Evolutionary conservation across 2,797 vertebrate genomes (phyloP).

Genomic region (Orientallactaga sibirica): DNA sequence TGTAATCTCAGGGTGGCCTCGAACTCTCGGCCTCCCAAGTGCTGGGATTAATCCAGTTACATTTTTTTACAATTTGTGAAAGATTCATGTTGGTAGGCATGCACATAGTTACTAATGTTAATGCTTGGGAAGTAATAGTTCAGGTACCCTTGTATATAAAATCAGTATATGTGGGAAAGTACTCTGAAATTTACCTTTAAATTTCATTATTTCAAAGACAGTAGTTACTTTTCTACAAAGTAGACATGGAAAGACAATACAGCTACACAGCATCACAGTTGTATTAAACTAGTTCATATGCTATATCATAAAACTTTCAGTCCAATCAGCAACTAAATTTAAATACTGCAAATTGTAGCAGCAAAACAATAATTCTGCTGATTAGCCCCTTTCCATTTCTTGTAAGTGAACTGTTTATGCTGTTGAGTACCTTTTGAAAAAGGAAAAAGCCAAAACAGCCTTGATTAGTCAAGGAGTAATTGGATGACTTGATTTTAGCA

Average conservation of each 20-base stretch:
- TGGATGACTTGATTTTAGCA: conserved; percentile 99
- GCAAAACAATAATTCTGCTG: conserved; percentile 99
- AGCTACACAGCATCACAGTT: conserved; percentile 84
- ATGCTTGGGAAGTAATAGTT: conserved; percentile 43
- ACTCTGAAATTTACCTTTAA: conserved; percentile 54
- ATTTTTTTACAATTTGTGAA: conserved; percentile 45
- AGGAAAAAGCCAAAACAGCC: conserved; percentile 99
- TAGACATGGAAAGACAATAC: conserved; percentile 81
- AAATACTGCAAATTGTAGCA: conserved; percentile 99
- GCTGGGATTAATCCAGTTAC: background rate
- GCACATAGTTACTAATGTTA: conserved; percentile 46
- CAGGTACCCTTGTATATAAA: conserved; percentile 52
- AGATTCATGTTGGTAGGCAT: background rate
- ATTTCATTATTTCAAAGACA: conserved; percentile 73
- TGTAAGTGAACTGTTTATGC: conserved; percentile 99
- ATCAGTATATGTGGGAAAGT: conserved; percentile 35
- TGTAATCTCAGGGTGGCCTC: too few relatives aligned
- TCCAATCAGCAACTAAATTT: conserved; percentile 99
- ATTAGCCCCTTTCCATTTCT: conserved; percentile 99
- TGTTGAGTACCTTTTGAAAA: conserved; percentile 99
- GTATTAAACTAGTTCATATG: conserved; percentile 90
- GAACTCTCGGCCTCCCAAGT: too few relatives aligned
- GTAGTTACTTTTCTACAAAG: conserved; percentile 41
- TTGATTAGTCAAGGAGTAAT: conserved; percentile 99
- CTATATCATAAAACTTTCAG: conserved; percentile 96